Evolutionary conservation across 2,888 invertebrate species (phyloP).

Genomic region (Boloria euphrosyne): DNA sequence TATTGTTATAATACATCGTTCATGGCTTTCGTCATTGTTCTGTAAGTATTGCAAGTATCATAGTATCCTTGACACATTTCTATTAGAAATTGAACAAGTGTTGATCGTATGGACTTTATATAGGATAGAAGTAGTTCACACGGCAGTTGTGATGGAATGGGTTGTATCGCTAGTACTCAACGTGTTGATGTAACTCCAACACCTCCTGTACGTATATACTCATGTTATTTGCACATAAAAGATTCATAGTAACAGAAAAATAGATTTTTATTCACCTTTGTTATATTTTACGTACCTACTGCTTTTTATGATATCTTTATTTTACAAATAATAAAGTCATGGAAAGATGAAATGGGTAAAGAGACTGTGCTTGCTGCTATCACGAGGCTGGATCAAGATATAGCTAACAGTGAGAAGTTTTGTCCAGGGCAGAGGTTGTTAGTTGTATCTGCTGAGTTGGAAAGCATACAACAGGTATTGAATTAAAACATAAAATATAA

Average conservation of each 20-base stretch:
- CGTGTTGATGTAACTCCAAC: slow-evolving; percentile 46
- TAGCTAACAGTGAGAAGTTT: slow-evolving; percentile 58
- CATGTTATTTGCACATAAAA: neutral
- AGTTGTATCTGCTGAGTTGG: slow-evolving; percentile 65
- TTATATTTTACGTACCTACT: neutral
- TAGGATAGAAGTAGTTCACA: neutral
- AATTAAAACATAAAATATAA: too few species aligned
- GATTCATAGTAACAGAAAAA: neutral
- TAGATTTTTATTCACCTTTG: neutral
- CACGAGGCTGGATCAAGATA: slow-evolving; percentile 64
- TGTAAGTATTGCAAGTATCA: slow-evolving; percentile 30
- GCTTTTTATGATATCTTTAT: neutral
- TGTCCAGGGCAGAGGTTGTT: slow-evolving; percentile 65
- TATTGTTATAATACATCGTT: slow-evolving; percentile 50
- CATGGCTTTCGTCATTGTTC: slow-evolving; percentile 26
- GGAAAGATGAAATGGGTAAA: slow-evolving; percentile 47
- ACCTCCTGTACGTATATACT: slow-evolving; percentile 49
- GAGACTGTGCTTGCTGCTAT: slow-evolving; percentile 69
- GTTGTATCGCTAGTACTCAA: slow-evolving; percentile 64
- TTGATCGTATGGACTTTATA: slow-evolving; percentile 1
- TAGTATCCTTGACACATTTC: slow-evolving; percentile 60
- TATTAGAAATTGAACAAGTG: neutral
- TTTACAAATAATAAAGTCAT: slow-evolving; percentile 3
- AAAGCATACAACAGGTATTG: slow-evolving; percentile 65
- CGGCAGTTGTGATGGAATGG: slow-evolving; percentile 54